Percentiles rank a stretch among this genome's conserved stretches.
phyloP scores from a whole-genome alignment of 2,797 vertebrate genomes.

The Enteromius treurensis region DNA sequence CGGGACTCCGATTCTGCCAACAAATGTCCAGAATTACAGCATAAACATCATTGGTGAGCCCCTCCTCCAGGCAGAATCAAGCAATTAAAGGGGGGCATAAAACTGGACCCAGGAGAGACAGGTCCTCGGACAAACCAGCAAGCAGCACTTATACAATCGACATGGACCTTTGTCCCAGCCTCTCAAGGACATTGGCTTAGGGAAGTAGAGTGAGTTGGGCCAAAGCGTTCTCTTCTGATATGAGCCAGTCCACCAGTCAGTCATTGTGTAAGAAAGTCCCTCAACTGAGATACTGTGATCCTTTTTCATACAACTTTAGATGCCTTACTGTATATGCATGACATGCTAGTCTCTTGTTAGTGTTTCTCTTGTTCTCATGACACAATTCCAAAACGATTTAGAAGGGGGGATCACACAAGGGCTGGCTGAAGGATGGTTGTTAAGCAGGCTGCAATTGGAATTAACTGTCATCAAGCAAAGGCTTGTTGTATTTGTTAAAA shows the following conservation, averaged over 20 bases:
- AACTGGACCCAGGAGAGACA: slow-evolving; percentile 69
- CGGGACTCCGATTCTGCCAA: slow-evolving; percentile 98
- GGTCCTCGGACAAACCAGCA: slow-evolving; percentile 89
- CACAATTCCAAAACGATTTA: slow-evolving; percentile 74
- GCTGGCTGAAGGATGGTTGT: slow-evolving; percentile 83
- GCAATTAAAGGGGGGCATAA: slow-evolving; percentile 87
- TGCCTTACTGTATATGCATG: slow-evolving; percentile 99
- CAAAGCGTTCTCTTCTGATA: slow-evolving; percentile 79
- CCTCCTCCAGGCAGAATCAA: slow-evolving; percentile 97
- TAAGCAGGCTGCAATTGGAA: slow-evolving; percentile 67
- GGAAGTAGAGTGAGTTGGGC: slow-evolving; percentile 76
- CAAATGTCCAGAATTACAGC: slow-evolving; percentile 99
- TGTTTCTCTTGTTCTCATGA: slow-evolving; percentile 76
- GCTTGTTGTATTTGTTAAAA: slow-evolving; percentile 74
- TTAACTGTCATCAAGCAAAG: slow-evolving; percentile 66
- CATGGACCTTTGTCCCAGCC: slow-evolving; percentile 59
- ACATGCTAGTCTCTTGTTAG: slow-evolving; percentile 89
- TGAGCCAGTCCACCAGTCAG: slow-evolving; percentile 87
- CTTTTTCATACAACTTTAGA: slow-evolving; percentile 92
- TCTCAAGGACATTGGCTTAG: slow-evolving; percentile 73
- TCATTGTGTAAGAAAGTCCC: slow-evolving; percentile 93
- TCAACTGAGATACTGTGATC: slow-evolving; percentile 97
- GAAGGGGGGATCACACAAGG: slow-evolving; percentile 81
- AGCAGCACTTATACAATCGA: slow-evolving; percentile 85
- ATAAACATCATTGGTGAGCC: slow-evolving; percentile 99